Base-by-base conservation (phyloP, 2,113 vertebrate genomes). In the Melanerpes aurifrons region DNA sequence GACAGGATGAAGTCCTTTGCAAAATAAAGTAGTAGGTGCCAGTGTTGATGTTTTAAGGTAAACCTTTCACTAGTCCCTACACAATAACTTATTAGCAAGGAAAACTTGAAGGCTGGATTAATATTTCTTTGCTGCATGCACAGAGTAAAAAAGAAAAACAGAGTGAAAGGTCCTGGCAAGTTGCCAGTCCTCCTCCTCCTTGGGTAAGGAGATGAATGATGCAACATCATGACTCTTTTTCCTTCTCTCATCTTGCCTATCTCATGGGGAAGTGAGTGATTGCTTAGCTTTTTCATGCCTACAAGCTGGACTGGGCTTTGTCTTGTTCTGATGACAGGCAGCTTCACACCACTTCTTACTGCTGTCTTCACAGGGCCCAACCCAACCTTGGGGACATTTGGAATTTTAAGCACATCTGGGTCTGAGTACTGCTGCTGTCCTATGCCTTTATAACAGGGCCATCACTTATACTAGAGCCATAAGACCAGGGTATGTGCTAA, bases 21-120 rank as follows among this genome's bases (percentile, higher is more conserved):
- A 88, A 92, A 93, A 95, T 83, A 84, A 77, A 88, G 43, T 32
- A 56, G 73, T 91, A 29, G 70, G 32, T 96, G 91, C 85, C 87
- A 90, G 12, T 78, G 72, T 19, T 67, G 64, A 32, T 29, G 66
- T 78, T 84, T 84, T 67, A 80, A 93, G 45, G 47, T 75, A 74
- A 64, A 25, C 59, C 59, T 92, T 94, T 91, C 76, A 59, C 64
- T 75, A 73, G 77, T 47, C 77, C n/a, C 40, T 62, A 8, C 45
- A 54, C 1, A 15, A 78, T 85, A 83, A 91, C 53, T 71, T 92
- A 74, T 19, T 88, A 71, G 22, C 66, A 88, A 66, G 59, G 24
- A 69, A 72, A 94, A 90, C 50, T 67, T 13, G 24, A 81, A 67
- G 56, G 24, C 40, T 0, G 0, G 53, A 83, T 91, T 91, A 15